These are phyloP conservation scores for Calcarius lapponicus DNA, from an alignment of 2,797 vertebrate species.

Conservation along the genomic window DNA sequence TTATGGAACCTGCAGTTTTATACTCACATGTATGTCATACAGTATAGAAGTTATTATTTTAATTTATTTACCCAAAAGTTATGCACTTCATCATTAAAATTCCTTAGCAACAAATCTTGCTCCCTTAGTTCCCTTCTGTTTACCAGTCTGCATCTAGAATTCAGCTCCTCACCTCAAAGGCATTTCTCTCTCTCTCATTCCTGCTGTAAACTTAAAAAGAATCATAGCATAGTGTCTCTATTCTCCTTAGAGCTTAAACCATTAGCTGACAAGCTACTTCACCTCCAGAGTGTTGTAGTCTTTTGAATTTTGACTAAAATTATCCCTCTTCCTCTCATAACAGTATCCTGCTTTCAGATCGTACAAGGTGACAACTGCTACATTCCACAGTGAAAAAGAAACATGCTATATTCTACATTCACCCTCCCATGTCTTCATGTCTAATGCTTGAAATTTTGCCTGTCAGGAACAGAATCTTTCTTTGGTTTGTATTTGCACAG, in stretches of 20 bases:
- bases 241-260: neutral
- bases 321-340: neutral
- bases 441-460: neutral
- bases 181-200: neutral
- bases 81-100: neutral
- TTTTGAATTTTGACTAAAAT: neutral
- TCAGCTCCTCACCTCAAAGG: neutral
- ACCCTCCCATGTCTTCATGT: neutral
- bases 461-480: neutral
- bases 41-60: neutral
- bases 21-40: neutral
- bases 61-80: neutral
- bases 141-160: neutral
- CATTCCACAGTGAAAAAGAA: neutral
- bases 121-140: neutral
- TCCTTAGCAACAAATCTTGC: neutral
- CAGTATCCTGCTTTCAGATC: neutral
- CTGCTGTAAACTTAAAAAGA: neutral
- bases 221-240: neutral
- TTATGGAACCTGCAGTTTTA: neutral
- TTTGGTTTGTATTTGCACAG: neutral
- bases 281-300: neutral
- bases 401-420: neutral
- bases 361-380: neutral
- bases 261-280: neutral